A percentile compares a stretch with the other conserved stretches of the same genome.
Conservation (phyloP, 2,888 invertebrate species). For the Malacosoma neustria region DNA sequence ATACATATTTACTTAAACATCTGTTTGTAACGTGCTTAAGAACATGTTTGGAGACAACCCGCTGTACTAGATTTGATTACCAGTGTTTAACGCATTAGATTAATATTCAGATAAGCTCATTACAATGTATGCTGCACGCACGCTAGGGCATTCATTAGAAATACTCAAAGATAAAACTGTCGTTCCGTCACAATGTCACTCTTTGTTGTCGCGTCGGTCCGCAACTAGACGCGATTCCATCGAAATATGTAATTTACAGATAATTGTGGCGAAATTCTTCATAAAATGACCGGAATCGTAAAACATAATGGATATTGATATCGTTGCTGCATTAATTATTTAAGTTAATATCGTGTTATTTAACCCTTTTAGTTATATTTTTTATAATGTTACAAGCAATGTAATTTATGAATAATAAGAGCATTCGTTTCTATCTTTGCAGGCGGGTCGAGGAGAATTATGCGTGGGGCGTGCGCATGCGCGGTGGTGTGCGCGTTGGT, state of each 20-base stretch:
- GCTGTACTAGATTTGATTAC: constrained; percentile 7
- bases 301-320: no score
- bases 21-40: not conserved
- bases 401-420: no score
- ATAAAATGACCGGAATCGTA: not conserved
- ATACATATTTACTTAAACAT: not conserved
- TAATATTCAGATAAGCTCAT: constrained; percentile 25
- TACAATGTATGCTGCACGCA: constrained; percentile 36
- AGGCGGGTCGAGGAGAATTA: constrained; percentile 72
- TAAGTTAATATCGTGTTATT: no score
- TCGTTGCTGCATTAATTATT: no score
- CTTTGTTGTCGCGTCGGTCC: constrained; percentile 41
- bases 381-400: no score
- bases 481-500: constrained; percentile 71
- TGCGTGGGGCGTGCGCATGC: constrained; percentile 73
- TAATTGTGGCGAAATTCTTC: not conserved
- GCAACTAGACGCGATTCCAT: constrained; percentile 24
- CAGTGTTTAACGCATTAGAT: constrained; percentile 13
- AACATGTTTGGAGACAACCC: not conserved
- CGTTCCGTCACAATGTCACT: constrained; percentile 45
- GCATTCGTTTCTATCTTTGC: constrained; percentile 31
- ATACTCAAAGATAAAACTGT: constrained; percentile 53
- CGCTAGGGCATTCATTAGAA: constrained; percentile 50
- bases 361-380: no score
- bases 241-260: constrained; percentile 16